Conservation (phyloP, 2,113 vertebrate species). For the Patagioenas fasciata region DNA sequence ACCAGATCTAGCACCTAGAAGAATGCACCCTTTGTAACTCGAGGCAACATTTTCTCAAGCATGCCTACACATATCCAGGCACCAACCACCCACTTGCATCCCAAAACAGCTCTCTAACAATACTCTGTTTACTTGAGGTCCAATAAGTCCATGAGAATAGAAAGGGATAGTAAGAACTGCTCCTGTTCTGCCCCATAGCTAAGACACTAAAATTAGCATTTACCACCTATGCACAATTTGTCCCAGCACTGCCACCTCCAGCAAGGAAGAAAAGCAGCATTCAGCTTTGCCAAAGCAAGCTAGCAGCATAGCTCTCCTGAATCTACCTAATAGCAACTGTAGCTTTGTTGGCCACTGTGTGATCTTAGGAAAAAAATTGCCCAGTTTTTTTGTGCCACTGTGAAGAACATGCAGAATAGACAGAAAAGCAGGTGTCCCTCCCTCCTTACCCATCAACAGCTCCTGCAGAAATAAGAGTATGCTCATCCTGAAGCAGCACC, state of each 20-base stretch:
- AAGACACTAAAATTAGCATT: background rate
- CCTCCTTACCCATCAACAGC: constrained; percentile 93
- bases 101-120: constrained; percentile 5
- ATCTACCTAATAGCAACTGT: background rate
- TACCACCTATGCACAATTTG: background rate
- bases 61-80: background rate
- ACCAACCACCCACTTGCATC: background rate
- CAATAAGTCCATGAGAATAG: background rate
- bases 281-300: background rate
- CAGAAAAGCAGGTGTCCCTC: background rate
- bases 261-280: background rate
- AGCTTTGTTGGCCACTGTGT: background rate
- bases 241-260: background rate
- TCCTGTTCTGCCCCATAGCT: background rate
- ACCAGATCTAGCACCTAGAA: background rate
- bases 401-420: background rate
- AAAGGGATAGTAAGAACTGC: background rate
- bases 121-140: background rate
- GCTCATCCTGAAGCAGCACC: constrained; percentile 91
- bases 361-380: background rate
- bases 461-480: constrained; percentile 92
- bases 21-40: constrained; percentile 27
- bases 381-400: background rate
- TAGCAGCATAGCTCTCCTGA: background rate
- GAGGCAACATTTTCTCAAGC: constrained; percentile 35